Evolutionary conservation across 1,140 invertebrate species (phyloP), one percentile per base, ranked within the genome.

Genomic region (Scylla paramamosain): DNA sequence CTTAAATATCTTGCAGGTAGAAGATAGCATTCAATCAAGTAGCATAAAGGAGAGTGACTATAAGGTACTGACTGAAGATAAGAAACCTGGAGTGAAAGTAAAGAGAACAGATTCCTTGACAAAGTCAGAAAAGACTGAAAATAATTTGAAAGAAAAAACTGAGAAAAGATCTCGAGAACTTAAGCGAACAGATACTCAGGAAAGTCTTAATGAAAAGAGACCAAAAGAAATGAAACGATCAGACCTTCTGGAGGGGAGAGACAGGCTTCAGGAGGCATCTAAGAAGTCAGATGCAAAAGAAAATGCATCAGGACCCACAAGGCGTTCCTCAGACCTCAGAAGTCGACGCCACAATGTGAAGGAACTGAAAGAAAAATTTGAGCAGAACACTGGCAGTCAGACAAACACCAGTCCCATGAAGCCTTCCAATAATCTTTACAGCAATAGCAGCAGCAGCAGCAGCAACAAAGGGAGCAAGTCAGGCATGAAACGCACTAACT

Each of bases 61-160:
- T 83, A 95, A 95, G 82, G 12, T 95, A 59, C 16, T 86, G 39
- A 92, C 31, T 92, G 94, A 95, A 88, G 94, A 95, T 16, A 77
- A 25, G 25, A 95, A 59, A 29, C n/a, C 52, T 77, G 94, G 92
- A 93, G 91, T 88, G 29, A 95, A 95, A 77, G 94, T 98, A 4
- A 97, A 97, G 93, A 97, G 98, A 86, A 98, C 98, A 0, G 97
- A 98, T 96, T 98, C 97, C 0, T 96, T 98, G 59, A 98, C 98
- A 90, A 98, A 98, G 97, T 98, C 97, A 87, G 98, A 98, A 96
- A 98, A 98, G 97, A 98, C 98, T 91, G 98, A 98, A 97, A 98
- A 98, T 96, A 98, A 98, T 96, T 97, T 98, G 93, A 96, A 96
- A 96, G 96, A 96, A 67, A 96, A 96, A 59, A 92, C 94, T 92